Base-by-base conservation (phyloP, 2,888 invertebrate species). In the Chorisops tibialis region DNA sequence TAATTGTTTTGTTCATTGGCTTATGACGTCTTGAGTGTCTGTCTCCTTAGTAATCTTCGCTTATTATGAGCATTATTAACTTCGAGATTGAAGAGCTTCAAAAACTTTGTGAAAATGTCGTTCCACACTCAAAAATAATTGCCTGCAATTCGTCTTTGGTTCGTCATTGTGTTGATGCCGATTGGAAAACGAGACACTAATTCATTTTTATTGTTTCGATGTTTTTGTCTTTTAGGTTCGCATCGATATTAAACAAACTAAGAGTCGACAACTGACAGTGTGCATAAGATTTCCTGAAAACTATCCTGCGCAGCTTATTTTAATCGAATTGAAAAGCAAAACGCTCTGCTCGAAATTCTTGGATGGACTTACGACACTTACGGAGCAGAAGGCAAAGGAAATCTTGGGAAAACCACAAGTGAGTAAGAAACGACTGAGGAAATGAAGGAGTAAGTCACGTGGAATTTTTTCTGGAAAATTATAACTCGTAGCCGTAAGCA, bases 321-420 rank as follows among this genome's bases (percentile, higher is more conserved):
- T 89, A 22, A 75, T 87, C 12, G 88, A 89, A 74, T 74, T 89
- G 6, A 88, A 87, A 72, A 87, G 87, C 69, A 87, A 86, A 75
- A 84, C 83, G 2, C 75, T 89, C 19, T 83, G 86, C 0, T 81
- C 82, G 1, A 86, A 83, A 70, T 77, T 89, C 61, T 75, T 88
- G 7, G 79, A 82, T 61, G 82, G 83, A 59, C 72, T 89, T 43
- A 82, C 84, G 1, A 80, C 81, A 73, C 74, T 86, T 67, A 82
- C 85, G 75, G 85, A 87, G 70, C 79, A 81, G 70, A 83, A 86
- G 74, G 75, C 81, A 52, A 81, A 83, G 71, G 82, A 81, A 67
- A 73, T 79, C 61, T 63, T 84, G 18, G 85, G 85, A 1, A 83
- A 85, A 73, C 81, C 83, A 1, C 85, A 86, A 73, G 80, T 79